These are phyloP conservation scores for Tenthredo distinguenda DNA, from an alignment of 2,888 invertebrate genomes.

Conservation along the genomic window DNA sequence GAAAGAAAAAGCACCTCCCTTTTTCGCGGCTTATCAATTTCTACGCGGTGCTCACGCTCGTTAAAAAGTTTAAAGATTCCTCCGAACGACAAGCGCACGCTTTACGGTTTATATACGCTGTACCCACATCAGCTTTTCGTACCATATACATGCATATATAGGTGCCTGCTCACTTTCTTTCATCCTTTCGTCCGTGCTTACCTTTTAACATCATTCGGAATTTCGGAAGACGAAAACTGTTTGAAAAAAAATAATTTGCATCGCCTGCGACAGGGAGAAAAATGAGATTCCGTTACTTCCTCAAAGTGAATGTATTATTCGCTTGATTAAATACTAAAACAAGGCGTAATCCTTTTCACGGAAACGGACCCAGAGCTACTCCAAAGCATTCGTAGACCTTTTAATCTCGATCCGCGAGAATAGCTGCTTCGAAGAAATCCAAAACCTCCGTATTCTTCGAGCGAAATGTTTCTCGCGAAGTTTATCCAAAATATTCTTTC, in stretches of 20 bases:
- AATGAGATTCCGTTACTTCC: not conserved
- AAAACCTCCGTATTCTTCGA: not conserved
- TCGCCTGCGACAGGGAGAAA: not conserved
- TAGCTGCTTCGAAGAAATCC: not conserved
- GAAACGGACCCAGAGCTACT: not conserved
- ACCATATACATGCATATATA: not conserved
- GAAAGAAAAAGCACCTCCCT: not conserved
- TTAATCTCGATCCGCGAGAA: constrained; percentile 1
- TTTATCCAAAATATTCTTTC: not conserved
- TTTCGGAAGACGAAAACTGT: not conserved
- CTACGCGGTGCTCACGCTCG: constrained; percentile 29
- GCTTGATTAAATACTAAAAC: not conserved
- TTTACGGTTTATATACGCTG: not conserved
- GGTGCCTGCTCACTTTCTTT: not conserved
- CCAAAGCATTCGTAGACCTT: not conserved
- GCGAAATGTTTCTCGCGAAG: not conserved
- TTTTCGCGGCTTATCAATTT: constrained; percentile 32
- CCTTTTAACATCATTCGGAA: not conserved
- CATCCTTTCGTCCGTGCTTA: not conserved
- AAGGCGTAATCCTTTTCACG: not conserved
- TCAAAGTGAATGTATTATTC: constrained; percentile 1
- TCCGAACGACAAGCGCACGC: not conserved
- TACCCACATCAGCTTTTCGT: not conserved
- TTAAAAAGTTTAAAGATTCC: constrained; percentile 38
- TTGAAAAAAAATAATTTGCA: not conserved